Evolutionary conservation across 2,797 vertebrate species (phyloP).

Genomic region (Manis javanica): DNA sequence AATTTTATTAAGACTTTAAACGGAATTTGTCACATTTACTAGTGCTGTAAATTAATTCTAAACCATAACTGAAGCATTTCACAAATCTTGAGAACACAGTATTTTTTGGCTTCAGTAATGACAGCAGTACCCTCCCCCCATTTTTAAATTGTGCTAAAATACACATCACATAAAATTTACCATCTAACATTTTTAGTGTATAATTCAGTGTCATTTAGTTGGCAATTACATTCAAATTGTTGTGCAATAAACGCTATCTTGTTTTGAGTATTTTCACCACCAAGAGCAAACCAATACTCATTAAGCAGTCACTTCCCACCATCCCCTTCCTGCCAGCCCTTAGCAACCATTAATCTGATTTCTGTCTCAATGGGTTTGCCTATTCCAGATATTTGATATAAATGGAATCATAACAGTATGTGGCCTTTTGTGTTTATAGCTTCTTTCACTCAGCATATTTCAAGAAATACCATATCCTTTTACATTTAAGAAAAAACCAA

Average conservation of each 20-base stretch:
- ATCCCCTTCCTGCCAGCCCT: background rate
- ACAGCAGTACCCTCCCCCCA: conserved; percentile 34
- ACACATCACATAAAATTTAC: background rate
- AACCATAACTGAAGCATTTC: conserved; percentile 28
- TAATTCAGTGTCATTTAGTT: background rate
- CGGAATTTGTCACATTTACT: conserved; percentile 16
- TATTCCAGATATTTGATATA: conserved; percentile 7
- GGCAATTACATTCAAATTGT: background rate
- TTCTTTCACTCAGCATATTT: conserved; percentile 1
- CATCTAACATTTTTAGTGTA: background rate
- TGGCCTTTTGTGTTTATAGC: background rate
- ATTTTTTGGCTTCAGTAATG: conserved; percentile 63
- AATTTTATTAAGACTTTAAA: conserved; percentile 59
- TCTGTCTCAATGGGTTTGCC: background rate
- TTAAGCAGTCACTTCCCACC: background rate
- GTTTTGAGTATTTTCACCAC: conserved; percentile 24
- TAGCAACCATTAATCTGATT: background rate
- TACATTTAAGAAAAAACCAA: background rate
- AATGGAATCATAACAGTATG: background rate
- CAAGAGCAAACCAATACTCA: background rate
- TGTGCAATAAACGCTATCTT: background rate
- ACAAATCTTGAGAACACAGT: background rate
- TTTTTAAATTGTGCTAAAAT: conserved; percentile 1
- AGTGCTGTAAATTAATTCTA: conserved; percentile 56
- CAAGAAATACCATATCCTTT: background rate